Percentiles rank a stretch among this genome's conserved stretches.
These are phyloP conservation scores for Dolichopus griseipennis DNA, from an alignment of 2,888 invertebrate species.

Conservation along the genomic window DNA sequence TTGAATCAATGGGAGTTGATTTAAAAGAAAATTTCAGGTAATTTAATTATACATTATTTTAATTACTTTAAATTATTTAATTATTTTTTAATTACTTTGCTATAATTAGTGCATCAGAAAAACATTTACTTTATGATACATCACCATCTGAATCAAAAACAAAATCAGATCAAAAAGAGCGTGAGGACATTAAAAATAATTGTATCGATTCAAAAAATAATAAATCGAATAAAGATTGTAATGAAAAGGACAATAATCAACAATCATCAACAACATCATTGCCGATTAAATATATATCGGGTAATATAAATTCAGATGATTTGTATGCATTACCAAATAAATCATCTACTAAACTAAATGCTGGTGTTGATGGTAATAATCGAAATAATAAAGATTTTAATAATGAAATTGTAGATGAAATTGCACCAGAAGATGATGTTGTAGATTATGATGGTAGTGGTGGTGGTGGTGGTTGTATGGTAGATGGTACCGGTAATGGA, in stretches of 20 bases:
- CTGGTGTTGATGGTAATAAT: not conserved
- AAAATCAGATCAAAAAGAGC: slow-evolving; percentile 26
- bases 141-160: slow-evolving; percentile 27
- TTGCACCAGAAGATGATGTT: slow-evolving; percentile 19
- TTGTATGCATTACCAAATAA: slow-evolving; percentile 28
- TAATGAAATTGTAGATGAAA: slow-evolving; percentile 21
- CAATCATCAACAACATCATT: not conserved
- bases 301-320: slow-evolving; percentile 27
- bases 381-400: slow-evolving; percentile 17
- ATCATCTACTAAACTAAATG: slow-evolving; percentile 15
- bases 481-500: slow-evolving; percentile 9
- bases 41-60: not conserved
- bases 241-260: slow-evolving; percentile 7
- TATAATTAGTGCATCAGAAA: slow-evolving; percentile 26
- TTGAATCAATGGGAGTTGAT: slow-evolving; percentile 63
- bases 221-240: slow-evolving; percentile 15
- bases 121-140: slow-evolving; percentile 26
- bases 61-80: not conserved
- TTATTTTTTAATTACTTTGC: not conserved
- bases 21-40: slow-evolving; percentile 39
- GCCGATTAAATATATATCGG: slow-evolving; percentile 27
- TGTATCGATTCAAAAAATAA: slow-evolving; percentile 10
- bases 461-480: slow-evolving; percentile 18
- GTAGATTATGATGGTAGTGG: slow-evolving; percentile 5
- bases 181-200: slow-evolving; percentile 21